Conservation (phyloP, 1,140 invertebrate genomes). For the Drosophila sp. region DNA sequence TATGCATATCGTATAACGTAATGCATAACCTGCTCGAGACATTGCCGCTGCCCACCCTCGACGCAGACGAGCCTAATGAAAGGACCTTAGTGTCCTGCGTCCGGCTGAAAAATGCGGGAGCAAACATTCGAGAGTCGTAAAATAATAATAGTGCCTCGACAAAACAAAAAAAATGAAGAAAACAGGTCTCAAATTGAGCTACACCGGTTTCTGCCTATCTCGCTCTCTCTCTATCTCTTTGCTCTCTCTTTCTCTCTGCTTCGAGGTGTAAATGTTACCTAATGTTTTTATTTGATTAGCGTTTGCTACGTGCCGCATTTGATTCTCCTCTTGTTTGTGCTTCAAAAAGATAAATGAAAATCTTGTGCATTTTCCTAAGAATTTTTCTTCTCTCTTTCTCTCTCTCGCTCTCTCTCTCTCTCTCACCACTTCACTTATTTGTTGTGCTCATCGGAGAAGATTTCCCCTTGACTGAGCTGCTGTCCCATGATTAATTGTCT, state of each 20-base stretch:
- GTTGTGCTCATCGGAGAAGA: constrained; percentile 22
- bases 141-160: constrained; percentile 69
- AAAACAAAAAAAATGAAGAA: constrained; percentile 21
- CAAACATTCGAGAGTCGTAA: constrained; percentile 62
- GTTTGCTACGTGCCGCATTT: constrained; percentile 76
- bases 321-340: constrained; percentile 34
- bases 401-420: constrained; percentile 2
- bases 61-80: constrained; percentile 68
- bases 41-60: constrained; percentile 41
- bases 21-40: constrained; percentile 45
- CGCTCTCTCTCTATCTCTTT: neutral
- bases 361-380: constrained; percentile 70
- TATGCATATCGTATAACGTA: constrained; percentile 73
- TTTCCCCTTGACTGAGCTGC: constrained; percentile 29
- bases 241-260: constrained; percentile 9
- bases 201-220: constrained; percentile 20
- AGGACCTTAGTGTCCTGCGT: constrained; percentile 63
- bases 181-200: constrained; percentile 51
- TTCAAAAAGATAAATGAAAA: constrained; percentile 29
- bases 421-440: constrained; percentile 15
- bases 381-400: constrained; percentile 35
- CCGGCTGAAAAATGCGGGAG: constrained; percentile 64
- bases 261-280: constrained; percentile 75
- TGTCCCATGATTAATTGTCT: constrained; percentile 75
- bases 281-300: constrained; percentile 83